Conservation (phyloP, 1,140 invertebrate genomes). For the Neomicropteryx cornuta region DNA sequence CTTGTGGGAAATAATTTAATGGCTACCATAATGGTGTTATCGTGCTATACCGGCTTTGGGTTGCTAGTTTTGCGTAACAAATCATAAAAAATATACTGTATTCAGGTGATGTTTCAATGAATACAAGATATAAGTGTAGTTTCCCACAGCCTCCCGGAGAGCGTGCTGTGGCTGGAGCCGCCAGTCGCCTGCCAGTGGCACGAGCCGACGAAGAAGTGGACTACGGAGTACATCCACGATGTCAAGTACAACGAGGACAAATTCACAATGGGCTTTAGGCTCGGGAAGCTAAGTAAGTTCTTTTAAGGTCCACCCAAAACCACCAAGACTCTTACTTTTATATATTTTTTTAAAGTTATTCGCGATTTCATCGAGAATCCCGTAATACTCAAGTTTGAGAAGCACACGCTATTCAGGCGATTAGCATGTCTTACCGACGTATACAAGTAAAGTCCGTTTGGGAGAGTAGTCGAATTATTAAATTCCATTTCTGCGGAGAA, state of each 20-base stretch:
- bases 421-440: too few species aligned
- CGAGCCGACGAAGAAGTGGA: constrained; percentile 47
- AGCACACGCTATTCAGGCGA: too few species aligned
- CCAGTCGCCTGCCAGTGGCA: constrained; percentile 73
- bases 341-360: too few species aligned
- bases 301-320: too few species aligned
- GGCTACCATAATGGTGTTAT: not conserved
- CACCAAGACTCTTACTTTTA: too few species aligned
- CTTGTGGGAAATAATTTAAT: not conserved
- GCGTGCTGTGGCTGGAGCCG: constrained; percentile 73
- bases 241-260: constrained; percentile 77
- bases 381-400: too few species aligned
- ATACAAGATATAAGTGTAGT: too few species aligned
- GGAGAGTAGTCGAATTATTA: too few species aligned
- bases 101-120: too few species aligned
- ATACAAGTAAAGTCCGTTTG: too few species aligned
- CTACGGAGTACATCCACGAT: constrained; percentile 65
- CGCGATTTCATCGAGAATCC: too few species aligned
- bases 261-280: constrained; percentile 60
- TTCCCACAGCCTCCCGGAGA: constrained; percentile 50
- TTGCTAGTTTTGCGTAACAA: constrained; percentile 5
- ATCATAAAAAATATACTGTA: not conserved
- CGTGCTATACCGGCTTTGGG: not conserved
- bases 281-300: constrained; percentile 51
- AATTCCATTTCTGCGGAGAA: too few species aligned